phyloP scores from a whole-genome alignment of 2,888 invertebrate genomes.

The Lasiommata megera region DNA sequence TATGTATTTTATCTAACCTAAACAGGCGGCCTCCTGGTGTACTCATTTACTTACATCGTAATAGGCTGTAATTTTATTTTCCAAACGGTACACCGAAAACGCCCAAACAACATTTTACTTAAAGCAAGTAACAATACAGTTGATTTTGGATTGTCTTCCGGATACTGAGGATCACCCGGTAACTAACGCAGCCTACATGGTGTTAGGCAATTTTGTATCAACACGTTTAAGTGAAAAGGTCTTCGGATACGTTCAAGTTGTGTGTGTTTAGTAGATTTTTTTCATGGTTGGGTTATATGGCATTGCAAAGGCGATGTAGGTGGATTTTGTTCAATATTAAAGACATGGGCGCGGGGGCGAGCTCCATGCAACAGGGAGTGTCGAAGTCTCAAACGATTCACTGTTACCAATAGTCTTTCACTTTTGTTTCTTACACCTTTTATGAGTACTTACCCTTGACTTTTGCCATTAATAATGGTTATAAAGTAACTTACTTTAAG shows the following conservation, averaged over 20 bases:
- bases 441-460: no score
- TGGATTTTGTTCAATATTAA: conserved; percentile 62
- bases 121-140: conserved; percentile 36
- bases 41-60: conserved; percentile 30
- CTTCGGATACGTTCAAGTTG: conserved; percentile 28
- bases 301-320: conserved; percentile 58
- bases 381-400: conserved; percentile 49
- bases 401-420: no score
- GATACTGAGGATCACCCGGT: conserved; percentile 52
- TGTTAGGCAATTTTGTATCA: conserved; percentile 63
- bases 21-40: background rate
- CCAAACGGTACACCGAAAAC: conserved; percentile 45
- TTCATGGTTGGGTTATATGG: conserved; percentile 43
- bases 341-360: conserved; percentile 58
- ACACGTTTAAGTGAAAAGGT: conserved; percentile 44
- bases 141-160: conserved; percentile 31
- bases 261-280: conserved; percentile 29
- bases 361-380: conserved; percentile 57
- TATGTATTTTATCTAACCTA: no score
- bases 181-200: conserved; percentile 62
- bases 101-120: conserved; percentile 34
- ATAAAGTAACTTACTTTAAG: no score
- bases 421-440: no score
- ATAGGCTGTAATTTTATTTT: conserved; percentile 49
- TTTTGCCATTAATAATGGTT: no score